Evolutionary conservation across 2,888 invertebrate genomes (phyloP), one percentile per base, ranked within the genome.

Genomic region (Mesodorylaimus sp.): DNA sequence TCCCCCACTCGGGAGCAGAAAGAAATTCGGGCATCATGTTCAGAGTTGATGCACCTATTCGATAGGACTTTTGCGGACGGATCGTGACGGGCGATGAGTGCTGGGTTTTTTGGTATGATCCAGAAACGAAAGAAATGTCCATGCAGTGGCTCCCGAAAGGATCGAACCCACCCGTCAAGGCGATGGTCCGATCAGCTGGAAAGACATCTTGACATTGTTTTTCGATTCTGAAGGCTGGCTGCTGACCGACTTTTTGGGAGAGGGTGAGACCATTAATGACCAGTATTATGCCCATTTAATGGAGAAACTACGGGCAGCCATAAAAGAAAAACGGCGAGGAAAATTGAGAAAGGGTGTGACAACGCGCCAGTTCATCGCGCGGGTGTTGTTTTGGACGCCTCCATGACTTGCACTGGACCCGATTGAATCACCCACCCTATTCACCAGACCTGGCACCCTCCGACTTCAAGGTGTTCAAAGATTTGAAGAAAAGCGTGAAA

Each of bases 21-120:
- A 24, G 44, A 26, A 26, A 26, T 43, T 7, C 5, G 27, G 19
- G 24, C 44, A 43, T 43, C 44, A 10, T 26, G 44, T 19, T 26
- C 27, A 10, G 44, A 43, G 27, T 19, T 43, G 44, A 43, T 26
- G 26, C n/a, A n/a, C n/a, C n/a, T n/a, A n/a, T n/a, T n/a, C n/a
- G n/a, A n/a, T n/a, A n/a, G n/a, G n/a, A n/a, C n/a, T n/a, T n/a
- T n/a, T n/a, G n/a, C 52, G 59, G 57, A 54, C 55, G 61, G 39
- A 59, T 60, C 43, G 55, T 67, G 32, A 65, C 63, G 50, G 58
- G 63, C 13, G 65, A 66, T 57, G 61, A 67, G 61, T 66, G 62
- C 44, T 65, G 61, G 62, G 57, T 66, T 43, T n/a, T n/a, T 43
- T 43, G 44, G 44, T 26, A 43, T 26, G 44, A 26, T 21, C 27